Percentiles rank a stretch among this genome's conserved stretches.
Evolutionary conservation across 2,888 invertebrate species (phyloP).

Genomic region (Apodemia mormo): DNA sequence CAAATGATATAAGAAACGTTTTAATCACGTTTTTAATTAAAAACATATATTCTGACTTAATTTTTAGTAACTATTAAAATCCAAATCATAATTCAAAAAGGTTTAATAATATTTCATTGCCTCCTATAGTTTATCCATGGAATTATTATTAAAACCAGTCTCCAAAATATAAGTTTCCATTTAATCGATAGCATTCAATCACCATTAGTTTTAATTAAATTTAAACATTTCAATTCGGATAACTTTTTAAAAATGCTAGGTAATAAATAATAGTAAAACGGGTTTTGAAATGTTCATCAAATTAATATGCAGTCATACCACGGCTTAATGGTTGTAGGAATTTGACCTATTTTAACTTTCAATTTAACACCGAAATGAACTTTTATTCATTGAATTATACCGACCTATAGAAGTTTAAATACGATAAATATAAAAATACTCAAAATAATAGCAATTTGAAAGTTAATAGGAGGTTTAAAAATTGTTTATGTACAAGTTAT

Average conservation of each 20-base stretch:
- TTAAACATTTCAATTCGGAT: conserved; percentile 7
- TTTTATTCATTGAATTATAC: background rate
- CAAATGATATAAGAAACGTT: background rate
- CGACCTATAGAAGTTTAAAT: background rate
- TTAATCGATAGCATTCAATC: conserved; percentile 8
- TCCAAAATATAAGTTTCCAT: conserved; percentile 3
- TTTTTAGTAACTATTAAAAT: background rate
- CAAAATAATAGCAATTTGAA: too few relatives aligned
- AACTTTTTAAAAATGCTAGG: background rate
- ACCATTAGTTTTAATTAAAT: conserved; percentile 16
- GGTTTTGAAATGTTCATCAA: background rate
- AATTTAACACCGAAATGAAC: background rate
- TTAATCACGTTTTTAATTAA: background rate
- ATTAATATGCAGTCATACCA: background rate
- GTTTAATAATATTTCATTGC: background rate
- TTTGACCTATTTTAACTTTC: background rate
- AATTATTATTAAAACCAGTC: background rate
- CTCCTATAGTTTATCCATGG: background rate
- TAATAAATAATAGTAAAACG: conserved; percentile 10
- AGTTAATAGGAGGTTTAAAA: too few relatives aligned
- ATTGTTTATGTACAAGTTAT: too few relatives aligned
- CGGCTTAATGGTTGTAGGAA: background rate
- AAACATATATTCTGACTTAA: too few relatives aligned
- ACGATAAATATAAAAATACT: too few relatives aligned
- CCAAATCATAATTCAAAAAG: background rate